Conservation (phyloP, 2,888 invertebrate species). For the Uropetala carovei region DNA sequence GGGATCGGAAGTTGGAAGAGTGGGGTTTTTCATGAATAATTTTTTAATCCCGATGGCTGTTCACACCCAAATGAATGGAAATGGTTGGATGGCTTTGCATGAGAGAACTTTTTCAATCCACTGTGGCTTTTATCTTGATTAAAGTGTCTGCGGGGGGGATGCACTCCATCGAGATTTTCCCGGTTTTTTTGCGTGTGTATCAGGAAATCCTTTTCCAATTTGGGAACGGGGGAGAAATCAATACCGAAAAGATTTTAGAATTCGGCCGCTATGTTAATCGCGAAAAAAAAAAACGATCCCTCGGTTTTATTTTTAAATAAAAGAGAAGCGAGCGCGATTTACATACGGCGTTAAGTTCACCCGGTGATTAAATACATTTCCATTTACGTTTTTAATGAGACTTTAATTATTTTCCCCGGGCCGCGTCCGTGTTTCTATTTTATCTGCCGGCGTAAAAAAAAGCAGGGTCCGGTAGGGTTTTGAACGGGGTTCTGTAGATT, state of each 20-base stretch:
- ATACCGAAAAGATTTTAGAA: not conserved
- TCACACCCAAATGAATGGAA: constrained; percentile 48
- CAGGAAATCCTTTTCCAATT: not conserved
- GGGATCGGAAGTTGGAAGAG: not conserved
- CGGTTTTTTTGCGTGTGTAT: not conserved
- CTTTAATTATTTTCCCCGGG: not conserved
- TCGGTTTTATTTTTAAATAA: not conserved
- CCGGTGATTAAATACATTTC: not conserved
- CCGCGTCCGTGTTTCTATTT: too few relatives aligned
- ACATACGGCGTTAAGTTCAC: not conserved
- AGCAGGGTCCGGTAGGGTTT: not conserved
- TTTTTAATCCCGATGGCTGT: constrained; percentile 22
- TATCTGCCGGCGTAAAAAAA: not conserved
- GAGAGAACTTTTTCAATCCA: constrained; percentile 22
- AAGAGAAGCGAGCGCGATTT: not conserved
- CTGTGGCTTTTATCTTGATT: constrained; percentile 48
- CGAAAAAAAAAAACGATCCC: not conserved
- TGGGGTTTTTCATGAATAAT: not conserved
- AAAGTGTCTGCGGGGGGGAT: constrained; percentile 20
- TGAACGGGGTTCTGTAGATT: not conserved
- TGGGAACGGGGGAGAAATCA: not conserved
- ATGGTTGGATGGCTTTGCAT: constrained; percentile 36
- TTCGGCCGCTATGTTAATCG: not conserved
- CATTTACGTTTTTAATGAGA: not conserved
- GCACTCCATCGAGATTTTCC: constrained; percentile 17